A percentile compares a stretch with the other conserved stretches of the same genome.
Evolutionary conservation across 2,888 invertebrate genomes (phyloP).

Genomic region (Orthonevra nobilis): DNA sequence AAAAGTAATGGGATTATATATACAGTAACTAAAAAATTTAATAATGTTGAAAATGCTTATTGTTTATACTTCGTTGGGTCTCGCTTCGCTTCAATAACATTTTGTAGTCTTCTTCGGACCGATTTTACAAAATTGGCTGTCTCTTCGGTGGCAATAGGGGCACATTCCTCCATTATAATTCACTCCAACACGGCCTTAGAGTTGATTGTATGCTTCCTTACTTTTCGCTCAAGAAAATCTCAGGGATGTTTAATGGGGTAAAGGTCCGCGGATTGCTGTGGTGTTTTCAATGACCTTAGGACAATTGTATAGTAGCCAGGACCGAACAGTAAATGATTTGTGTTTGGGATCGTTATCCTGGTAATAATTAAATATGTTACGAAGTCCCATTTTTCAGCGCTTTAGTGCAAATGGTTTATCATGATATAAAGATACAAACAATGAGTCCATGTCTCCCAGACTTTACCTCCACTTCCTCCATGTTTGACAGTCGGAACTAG

Average conservation of each 20-base stretch:
- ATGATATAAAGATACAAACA: neutral
- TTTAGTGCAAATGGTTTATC: constrained; percentile 3
- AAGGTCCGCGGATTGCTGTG: neutral
- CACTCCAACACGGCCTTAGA: neutral
- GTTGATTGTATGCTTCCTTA: neutral
- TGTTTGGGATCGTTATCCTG: constrained; percentile 23
- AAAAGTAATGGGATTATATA: neutral
- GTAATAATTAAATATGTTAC: neutral
- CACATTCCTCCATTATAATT: neutral
- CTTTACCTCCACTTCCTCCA: neutral
- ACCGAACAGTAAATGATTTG: constrained; percentile 6
- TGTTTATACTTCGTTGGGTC: neutral
- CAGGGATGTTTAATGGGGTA: neutral
- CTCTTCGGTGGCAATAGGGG: neutral
- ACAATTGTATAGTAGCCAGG: constrained; percentile 22
- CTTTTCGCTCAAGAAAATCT: neutral
- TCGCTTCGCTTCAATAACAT: neutral
- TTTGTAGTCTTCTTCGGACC: neutral
- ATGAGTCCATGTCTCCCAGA: neutral
- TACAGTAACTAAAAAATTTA: neutral
- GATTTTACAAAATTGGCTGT: neutral
- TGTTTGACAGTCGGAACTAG: neutral
- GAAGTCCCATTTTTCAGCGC: neutral
- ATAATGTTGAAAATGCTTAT: neutral
- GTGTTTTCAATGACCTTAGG: constrained; percentile 6